phyloP scores from a whole-genome alignment of 1,140 invertebrate species.

The Zaprionus camerounensis region DNA sequence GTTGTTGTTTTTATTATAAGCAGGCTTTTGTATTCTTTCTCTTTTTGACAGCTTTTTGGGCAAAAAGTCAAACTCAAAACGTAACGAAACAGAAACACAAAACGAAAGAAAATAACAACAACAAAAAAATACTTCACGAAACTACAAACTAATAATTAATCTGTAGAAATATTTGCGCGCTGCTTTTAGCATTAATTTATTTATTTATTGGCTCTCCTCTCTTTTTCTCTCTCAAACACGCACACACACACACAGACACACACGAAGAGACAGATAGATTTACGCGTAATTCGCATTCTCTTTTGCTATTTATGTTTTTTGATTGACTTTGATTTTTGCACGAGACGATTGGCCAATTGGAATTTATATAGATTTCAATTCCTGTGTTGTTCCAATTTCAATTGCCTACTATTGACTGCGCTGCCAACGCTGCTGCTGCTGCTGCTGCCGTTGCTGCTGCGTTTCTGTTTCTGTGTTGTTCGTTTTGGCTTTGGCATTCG shows the following conservation, averaged over 20 bases:
- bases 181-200: conserved; percentile 42
- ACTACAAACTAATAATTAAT: conserved; percentile 39
- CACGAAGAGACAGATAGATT: not conserved
- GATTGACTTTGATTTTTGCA: conserved; percentile 27
- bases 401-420: conserved; percentile 29
- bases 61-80: conserved; percentile 19
- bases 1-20: conserved; percentile 29
- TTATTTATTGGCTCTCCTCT: conserved; percentile 31
- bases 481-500: conserved; percentile 57
- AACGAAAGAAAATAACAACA: not conserved
- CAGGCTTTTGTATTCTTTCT: conserved; percentile 30
- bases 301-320: conserved; percentile 32
- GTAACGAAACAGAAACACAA: not conserved
- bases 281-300: not conserved
- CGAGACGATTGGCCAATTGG: not conserved
- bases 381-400: conserved; percentile 29
- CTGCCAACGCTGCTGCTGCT: conserved; percentile 6
- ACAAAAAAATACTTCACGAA: conserved; percentile 29
- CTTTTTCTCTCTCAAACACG: not conserved
- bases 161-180: conserved; percentile 37
- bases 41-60: conserved; percentile 23
- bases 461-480: conserved; percentile 10
- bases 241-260: not conserved
- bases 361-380: not conserved
- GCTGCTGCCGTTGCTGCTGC: not conserved